Base-by-base conservation (phyloP, 2,797 vertebrate genomes). In the Amblyopsis hoosieri region DNA sequence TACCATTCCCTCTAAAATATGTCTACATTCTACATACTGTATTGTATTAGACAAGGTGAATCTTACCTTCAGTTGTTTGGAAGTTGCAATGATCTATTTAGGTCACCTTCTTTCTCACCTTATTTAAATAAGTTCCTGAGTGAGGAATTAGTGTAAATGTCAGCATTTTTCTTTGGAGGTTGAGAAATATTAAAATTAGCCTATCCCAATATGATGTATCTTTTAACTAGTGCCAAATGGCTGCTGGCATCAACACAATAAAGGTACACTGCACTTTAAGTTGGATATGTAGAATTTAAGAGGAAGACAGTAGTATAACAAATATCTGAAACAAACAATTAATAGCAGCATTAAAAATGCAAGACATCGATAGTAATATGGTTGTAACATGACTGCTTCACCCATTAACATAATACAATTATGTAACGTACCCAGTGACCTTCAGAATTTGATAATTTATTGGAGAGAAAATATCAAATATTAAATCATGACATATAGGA, bases 131-230 rank as follows among this genome's bases (percentile, higher is more conserved):
- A 29, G 13, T 9, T 5, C 42, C 37, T 50, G 17, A 19, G 45
- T 14, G 15, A 42, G 42, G 15, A 54, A 60, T 46, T 12, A 63
- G 47, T 17, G 54, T 45, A n/a, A 56, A 29, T 7, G 45, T 67
- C 60, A 63, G 55, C 60, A 49, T 53, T 48, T 48, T 67, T 63
- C 31, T 14, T 42, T 17, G 9, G 4, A 19, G 52, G 23, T 19
- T 42, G 45, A 50, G 54, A 70, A 49, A 31, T 55, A n/a, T n/a
- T 61, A 29, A n/a, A 56, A 60, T 33, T 17, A 66, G 17, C 19
- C 37, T 12, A 19, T 3, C 42, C 13, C 33, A 61, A 66, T 53
- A 15, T 8, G 12, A 17, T 33, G 33, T 37, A 46, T 63, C 17
- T 31, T 51, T 66, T 47, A 66, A 66, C 37, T 29, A 33, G 57